These are phyloP conservation scores for Arrhamphus sclerolepis DNA, from an alignment of 2,797 vertebrate genomes.

Conservation along the genomic window DNA sequence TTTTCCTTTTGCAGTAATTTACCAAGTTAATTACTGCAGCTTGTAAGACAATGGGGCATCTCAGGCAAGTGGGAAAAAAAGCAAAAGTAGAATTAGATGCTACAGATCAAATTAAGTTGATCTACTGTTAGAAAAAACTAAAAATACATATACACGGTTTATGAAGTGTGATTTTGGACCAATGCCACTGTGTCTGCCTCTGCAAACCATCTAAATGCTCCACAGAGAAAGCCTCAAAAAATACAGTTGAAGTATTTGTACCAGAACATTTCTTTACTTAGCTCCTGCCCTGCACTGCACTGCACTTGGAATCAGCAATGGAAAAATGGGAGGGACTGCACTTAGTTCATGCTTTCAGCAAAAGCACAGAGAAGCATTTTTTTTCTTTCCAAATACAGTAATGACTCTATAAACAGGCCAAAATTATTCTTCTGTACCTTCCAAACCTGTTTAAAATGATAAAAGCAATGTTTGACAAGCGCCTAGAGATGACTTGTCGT, in stretches of 20 bases:
- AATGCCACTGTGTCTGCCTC: slow-evolving; percentile 24
- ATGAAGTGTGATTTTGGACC: slow-evolving; percentile 36
- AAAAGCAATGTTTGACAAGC: too few relatives aligned
- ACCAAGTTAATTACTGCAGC: slow-evolving; percentile 65
- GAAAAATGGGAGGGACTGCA: slow-evolving; percentile 1
- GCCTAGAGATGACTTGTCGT: too few relatives aligned
- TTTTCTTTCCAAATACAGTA: not conserved
- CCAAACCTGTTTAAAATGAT: too few relatives aligned
- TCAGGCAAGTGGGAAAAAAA: slow-evolving; percentile 25
- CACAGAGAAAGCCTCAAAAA: not conserved
- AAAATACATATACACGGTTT: slow-evolving; percentile 11
- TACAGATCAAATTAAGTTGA: too few relatives aligned
- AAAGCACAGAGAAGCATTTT: not conserved
- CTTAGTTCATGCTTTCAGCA: not conserved
- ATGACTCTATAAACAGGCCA: not conserved
- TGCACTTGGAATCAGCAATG: not conserved
- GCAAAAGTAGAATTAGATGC: slow-evolving; percentile 23
- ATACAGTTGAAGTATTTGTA: not conserved
- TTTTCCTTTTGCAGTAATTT: slow-evolving; percentile 41
- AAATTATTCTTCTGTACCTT: too few relatives aligned
- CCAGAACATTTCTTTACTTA: not conserved
- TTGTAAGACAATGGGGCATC: slow-evolving; percentile 46
- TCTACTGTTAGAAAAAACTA: too few relatives aligned
- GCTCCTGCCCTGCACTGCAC: not conserved
- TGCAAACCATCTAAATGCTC: slow-evolving; percentile 16